Conservation (phyloP, 2,797 vertebrate genomes). For the Poecilia gillii region DNA sequence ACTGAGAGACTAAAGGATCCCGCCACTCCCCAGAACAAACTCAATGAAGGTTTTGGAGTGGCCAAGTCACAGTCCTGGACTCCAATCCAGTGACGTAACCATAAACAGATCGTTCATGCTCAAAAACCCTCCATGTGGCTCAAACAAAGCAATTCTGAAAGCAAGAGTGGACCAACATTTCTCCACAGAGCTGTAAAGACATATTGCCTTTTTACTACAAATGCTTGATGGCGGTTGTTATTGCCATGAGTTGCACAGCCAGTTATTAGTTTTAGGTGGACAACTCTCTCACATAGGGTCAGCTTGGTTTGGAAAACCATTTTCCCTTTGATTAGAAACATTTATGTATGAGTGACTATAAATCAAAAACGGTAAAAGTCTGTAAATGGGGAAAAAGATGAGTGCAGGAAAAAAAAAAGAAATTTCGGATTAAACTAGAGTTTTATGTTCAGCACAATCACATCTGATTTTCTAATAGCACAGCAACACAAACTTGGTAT, state of each 20-base stretch:
- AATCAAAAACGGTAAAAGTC: neutral
- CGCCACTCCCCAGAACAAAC: neutral
- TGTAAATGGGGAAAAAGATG: neutral
- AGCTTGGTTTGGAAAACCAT: neutral
- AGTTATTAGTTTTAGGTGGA: neutral
- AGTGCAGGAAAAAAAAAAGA: slow-evolving; percentile 1
- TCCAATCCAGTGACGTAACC: neutral
- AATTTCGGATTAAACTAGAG: slow-evolving; percentile 36
- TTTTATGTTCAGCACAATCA: slow-evolving; percentile 42
- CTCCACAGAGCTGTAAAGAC: neutral
- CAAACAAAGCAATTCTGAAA: neutral
- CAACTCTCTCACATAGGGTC: neutral
- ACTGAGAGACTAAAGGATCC: neutral
- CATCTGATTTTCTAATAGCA: slow-evolving; percentile 41
- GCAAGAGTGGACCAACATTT: neutral
- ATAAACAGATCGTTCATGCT: neutral
- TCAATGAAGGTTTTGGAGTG: neutral
- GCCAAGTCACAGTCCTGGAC: neutral
- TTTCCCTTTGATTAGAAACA: neutral
- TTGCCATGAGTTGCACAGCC: neutral
- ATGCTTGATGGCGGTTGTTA: neutral
- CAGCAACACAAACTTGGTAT: slow-evolving; percentile 46
- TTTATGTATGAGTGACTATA: neutral
- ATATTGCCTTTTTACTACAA: neutral
- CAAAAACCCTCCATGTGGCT: neutral